Base-by-base conservation (phyloP, 2,113 vertebrate species). In the Arenaria interpres region DNA sequence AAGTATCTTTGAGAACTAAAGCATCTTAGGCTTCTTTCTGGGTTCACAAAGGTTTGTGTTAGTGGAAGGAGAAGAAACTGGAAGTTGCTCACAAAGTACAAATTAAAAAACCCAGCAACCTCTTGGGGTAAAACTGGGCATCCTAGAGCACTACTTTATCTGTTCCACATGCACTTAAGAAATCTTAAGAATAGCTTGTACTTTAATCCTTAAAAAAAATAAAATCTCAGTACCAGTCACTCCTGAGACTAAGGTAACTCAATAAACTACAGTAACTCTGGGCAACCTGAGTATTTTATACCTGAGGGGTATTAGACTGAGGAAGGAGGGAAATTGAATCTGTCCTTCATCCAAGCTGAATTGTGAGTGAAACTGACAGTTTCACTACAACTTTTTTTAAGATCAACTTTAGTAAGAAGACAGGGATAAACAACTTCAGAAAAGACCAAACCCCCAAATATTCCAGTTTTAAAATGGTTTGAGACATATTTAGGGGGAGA, bases 181-280 rank as follows among this genome's bases (percentile, higher is more conserved):
- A 79, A 83, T 85, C 28, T 74, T 56, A 43, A 71, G 54, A 81
- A 57, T 48, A 86, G 56, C 59, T 66, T 43, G 14, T 62, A 27
- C 79, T 79, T 93, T 73, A 64, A 6, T 51, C 8, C 39, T 74
- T 59, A 22, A 6, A n/a, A 46, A 73, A 32, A 24, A 48, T 12
- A 22, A 60, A 45, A 16, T 41, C 4, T 9, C 28, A 54, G 23
- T 27, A 45, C 22, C 32, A 84, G 46, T 35, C 46, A 39, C 41
- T 90, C 37, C 79, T 64, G 91, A 81, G 76, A 43, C 28, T 74
- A 59, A 84, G 41, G 37, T 14, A 96, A 83, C 41, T 83, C 83
- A 64, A 54, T 86, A 85, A 90, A 85, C 28, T 48, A 75, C 87
- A n/a, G 33, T 71, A 82, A 35, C 48, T 41, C 22, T 7, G 21